Base-by-base conservation (phyloP, 2,113 vertebrate species). In the Gymnogyps californianus region DNA sequence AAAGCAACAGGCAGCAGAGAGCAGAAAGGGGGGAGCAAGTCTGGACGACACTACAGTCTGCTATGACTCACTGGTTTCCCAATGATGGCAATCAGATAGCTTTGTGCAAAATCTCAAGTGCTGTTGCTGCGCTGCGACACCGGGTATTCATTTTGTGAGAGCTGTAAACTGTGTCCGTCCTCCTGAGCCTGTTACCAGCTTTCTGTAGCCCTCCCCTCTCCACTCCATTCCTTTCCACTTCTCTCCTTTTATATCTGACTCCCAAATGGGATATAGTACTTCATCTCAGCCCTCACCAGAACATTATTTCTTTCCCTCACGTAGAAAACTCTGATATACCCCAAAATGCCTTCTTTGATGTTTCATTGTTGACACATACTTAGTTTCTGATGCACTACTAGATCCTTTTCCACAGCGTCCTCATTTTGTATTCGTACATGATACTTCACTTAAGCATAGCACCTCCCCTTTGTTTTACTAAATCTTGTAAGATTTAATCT, bases 1-100 rank as follows among this genome's bases (percentile, higher is more conserved):
- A 94, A 89, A 94, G 54, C 47, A 95, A 61, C 38, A 82, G 66
- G 59, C 72, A 74, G 28, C 19, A 65, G 75, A 51, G 7, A n/a
- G 34, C 40, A 58, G 44, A 76, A 82, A 25, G 2, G 1, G 18
- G 24, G 42, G 25, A 47, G 32, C 26, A 79, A 79, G 49, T 58
- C 52, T 61, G 40, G 78, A 32, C 0, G 21, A 89, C 25, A 16
- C 25, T 44, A 32, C 28, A 57, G 52, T 25, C 47, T 51, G 52
- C 57, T 59, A 4, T 52, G 52, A 87, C 46, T 93, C 78, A 66
- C 14, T 65, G 66, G 7, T 87, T 96, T 87, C 78, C 70, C 58
- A 76, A 0, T n/a, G 55, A 82, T 26, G 66, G 34, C 66, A 61
- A 26, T 2, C 34, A 38, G 44, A 89, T 24, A 69, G 62, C n/a